Evolutionary conservation across 1,140 invertebrate species (phyloP).

Genomic region (Zaprionus vittiger): DNA sequence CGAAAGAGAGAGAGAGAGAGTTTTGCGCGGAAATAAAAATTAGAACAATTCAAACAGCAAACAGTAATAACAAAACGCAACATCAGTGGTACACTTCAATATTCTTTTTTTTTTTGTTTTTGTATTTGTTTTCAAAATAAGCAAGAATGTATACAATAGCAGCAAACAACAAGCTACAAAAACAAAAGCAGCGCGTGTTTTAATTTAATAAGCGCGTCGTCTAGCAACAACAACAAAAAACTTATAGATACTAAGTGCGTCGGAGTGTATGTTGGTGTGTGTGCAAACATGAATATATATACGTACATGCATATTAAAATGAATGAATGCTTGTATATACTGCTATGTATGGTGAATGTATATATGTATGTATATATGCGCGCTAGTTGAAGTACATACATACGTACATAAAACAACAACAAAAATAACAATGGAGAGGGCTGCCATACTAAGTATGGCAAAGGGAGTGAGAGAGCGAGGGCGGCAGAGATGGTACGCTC

Average conservation of each 20-base stretch:
- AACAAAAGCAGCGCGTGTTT: conserved; percentile 61
- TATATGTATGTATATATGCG: conserved; percentile 30
- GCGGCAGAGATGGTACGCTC: conserved; percentile 17
- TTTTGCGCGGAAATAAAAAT: conserved; percentile 65
- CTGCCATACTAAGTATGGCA: conserved; percentile 56
- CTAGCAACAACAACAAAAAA: conserved; percentile 54
- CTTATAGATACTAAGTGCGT: conserved; percentile 72
- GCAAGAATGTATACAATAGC: conserved; percentile 27
- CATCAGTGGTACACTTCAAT: conserved; percentile 28
- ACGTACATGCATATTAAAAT: conserved; percentile 12
- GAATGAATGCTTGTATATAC: conserved; percentile 18
- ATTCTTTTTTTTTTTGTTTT: conserved; percentile 24
- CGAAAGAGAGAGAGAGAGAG: conserved; percentile 21
- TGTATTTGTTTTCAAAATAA: conserved; percentile 38
- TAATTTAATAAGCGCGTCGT: conserved; percentile 64
- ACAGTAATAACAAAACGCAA: conserved; percentile 26
- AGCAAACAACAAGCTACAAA: conserved; percentile 34
- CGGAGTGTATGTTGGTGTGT: conserved; percentile 41
- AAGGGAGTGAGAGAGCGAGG: conserved; percentile 47
- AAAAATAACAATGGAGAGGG: conserved; percentile 53
- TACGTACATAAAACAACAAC: conserved; percentile 37
- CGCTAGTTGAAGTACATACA: conserved; percentile 34
- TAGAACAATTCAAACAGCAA: conserved; percentile 54
- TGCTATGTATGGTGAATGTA: conserved; percentile 32
- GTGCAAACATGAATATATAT: conserved; percentile 29